Evolutionary conservation across 2,888 invertebrate species (phyloP).

Genomic region (Octodonta nipae): DNA sequence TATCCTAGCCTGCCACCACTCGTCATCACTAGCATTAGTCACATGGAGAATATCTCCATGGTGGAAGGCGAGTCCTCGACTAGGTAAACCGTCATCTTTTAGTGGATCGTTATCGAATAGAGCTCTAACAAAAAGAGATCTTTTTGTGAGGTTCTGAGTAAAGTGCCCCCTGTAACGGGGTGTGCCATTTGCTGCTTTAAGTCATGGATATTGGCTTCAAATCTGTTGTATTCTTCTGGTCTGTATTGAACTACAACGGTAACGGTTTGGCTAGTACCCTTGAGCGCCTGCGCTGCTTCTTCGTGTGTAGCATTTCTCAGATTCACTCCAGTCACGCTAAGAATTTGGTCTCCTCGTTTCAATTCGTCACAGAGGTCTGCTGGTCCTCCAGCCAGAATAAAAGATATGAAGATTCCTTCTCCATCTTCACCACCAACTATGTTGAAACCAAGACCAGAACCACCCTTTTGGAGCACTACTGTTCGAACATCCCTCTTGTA

Average conservation of each 20-base stretch:
- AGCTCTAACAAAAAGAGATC: slow-evolving; percentile 83
- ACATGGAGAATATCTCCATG: slow-evolving; percentile 98
- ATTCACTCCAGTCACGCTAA: slow-evolving; percentile 84
- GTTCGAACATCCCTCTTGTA: slow-evolving; percentile 75
- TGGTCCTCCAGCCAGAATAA: slow-evolving; percentile 94
- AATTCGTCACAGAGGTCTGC: slow-evolving; percentile 87
- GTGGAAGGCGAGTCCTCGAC: slow-evolving; percentile 85
- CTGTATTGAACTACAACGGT: slow-evolving; percentile 87
- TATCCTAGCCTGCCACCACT: slow-evolving; percentile 96
- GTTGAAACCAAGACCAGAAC: slow-evolving; percentile 92
- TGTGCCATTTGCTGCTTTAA: slow-evolving; percentile 80
- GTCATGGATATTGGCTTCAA: slow-evolving; percentile 97
- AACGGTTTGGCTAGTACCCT: slow-evolving; percentile 86
- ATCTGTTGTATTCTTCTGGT: slow-evolving; percentile 95
- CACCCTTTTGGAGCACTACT: slow-evolving; percentile 79
- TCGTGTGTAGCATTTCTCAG: slow-evolving; percentile 90
- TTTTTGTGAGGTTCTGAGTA: slow-evolving; percentile 90
- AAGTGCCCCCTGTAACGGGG: slow-evolving; percentile 61
- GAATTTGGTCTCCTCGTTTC: slow-evolving; percentile 80
- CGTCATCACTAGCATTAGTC: slow-evolving; percentile 97
- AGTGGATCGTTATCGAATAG: slow-evolving; percentile 97
- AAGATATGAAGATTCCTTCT: slow-evolving; percentile 95
- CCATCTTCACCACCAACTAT: slow-evolving; percentile 99
- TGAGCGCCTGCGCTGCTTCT: slow-evolving; percentile 90
- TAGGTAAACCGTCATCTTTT: slow-evolving; percentile 92